These are phyloP conservation scores for Zenarchopterus dispar DNA, from an alignment of 2,797 vertebrate species.

Conservation along the genomic window DNA sequence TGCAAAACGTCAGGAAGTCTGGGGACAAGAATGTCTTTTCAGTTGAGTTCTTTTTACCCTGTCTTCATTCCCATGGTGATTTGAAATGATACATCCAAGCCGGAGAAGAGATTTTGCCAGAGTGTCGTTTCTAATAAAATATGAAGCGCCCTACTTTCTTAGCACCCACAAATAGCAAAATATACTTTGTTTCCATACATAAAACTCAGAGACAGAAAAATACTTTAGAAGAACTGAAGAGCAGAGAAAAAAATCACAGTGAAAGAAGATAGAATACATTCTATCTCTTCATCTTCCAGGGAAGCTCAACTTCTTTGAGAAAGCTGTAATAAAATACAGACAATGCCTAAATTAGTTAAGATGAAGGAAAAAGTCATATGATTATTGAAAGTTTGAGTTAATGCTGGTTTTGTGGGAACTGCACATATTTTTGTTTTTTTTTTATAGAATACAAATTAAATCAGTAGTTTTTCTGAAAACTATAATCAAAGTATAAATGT, in stretches of 20 bases:
- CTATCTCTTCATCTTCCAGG: no score
- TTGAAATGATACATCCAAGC: conserved; percentile 9
- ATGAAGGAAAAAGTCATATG: no score
- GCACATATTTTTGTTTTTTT: background rate
- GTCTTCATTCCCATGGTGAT: conserved; percentile 43
- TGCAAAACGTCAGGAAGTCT: conserved; percentile 17
- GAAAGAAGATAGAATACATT: no score
- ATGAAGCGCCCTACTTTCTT: conserved; percentile 21
- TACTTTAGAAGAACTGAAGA: no score
- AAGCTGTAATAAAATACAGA: no score
- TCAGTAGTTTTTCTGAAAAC: background rate
- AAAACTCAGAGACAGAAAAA: no score
- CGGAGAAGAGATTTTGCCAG: conserved; percentile 26
- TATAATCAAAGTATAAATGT: no score
- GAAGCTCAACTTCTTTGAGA: no score
- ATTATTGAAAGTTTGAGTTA: no score
- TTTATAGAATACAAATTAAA: background rate
- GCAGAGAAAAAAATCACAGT: no score
- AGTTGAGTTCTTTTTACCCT: conserved; percentile 11
- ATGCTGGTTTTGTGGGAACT: no score
- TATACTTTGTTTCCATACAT: background rate
- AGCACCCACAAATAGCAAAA: conserved; percentile 47
- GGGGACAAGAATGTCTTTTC: conserved; percentile 9
- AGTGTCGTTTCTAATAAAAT: conserved; percentile 28
- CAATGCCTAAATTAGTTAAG: no score